phyloP scores from a whole-genome alignment of 2,113 vertebrate genomes.

The Cynopterus brachyotis region DNA sequence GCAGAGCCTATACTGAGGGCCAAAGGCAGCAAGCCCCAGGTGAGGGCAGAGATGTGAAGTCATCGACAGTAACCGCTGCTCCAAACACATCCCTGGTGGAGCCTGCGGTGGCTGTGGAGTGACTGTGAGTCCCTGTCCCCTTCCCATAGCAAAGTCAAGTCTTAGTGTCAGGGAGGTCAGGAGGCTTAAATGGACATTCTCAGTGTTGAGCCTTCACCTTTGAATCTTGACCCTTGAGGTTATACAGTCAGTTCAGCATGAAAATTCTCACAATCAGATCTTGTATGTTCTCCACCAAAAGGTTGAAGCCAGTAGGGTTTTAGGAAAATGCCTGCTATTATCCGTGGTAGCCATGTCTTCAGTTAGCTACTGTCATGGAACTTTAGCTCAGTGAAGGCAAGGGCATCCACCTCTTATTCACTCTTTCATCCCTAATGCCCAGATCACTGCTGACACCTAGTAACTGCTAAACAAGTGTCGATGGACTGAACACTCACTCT shows the following conservation, averaged over 20 bases:
- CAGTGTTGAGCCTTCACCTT: background rate
- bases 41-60: background rate
- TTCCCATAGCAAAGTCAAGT: accelerated
- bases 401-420: background rate
- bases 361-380: background rate
- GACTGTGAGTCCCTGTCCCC: background rate
- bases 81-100: background rate
- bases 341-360: background rate
- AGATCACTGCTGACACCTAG: background rate
- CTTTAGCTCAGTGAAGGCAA: background rate
- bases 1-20: background rate
- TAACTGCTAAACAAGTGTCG: background rate
- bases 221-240: background rate
- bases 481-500: background rate
- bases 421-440: background rate
- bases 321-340: background rate
- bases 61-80: background rate
- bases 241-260: background rate
- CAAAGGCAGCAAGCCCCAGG: background rate
- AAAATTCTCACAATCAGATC: background rate
- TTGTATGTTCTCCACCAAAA: background rate
- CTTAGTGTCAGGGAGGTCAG: background rate
- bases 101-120: background rate
- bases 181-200: background rate
- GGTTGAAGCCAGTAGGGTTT: background rate